These are phyloP conservation scores for Eclectus roratus DNA, from an alignment of 2,113 vertebrate genomes.

Conservation along the genomic window DNA sequence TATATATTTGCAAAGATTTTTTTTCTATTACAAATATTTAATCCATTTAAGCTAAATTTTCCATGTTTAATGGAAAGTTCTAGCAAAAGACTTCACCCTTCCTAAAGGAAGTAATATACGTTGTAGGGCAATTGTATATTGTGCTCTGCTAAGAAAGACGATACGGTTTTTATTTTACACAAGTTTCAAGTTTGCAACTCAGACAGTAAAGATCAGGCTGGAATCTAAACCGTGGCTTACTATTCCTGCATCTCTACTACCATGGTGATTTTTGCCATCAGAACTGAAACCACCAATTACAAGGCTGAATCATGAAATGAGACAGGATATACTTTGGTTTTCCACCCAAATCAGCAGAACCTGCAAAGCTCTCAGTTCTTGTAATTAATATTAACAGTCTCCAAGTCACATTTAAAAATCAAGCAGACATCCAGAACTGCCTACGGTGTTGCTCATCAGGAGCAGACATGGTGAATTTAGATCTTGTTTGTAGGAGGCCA, in stretches of 20 bases:
- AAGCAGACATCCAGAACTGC: not conserved
- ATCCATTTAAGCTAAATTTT: not conserved
- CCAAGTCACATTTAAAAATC: not conserved
- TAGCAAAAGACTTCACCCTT: not conserved
- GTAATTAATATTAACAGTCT: not conserved
- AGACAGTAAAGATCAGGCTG: not conserved
- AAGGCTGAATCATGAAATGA: not conserved
- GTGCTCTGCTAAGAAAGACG: constrained; percentile 14
- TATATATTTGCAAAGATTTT: not conserved
- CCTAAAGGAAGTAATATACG: not conserved
- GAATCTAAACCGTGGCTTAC: not conserved
- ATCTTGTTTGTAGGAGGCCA: not conserved
- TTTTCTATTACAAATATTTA: not conserved
- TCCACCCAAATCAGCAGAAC: not conserved
- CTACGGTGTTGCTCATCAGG: not conserved
- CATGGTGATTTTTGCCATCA: constrained; percentile 16
- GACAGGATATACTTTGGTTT: not conserved
- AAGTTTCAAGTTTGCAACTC: constrained; percentile 2
- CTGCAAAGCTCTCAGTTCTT: not conserved
- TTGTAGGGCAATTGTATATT: not conserved
- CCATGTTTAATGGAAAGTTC: not conserved
- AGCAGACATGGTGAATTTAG: not conserved
- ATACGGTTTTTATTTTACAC: not conserved
- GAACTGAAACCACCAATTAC: not conserved
- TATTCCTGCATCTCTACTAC: constrained; percentile 4